phyloP scores from a whole-genome alignment of 2,113 vertebrate species.

The Corydoras maculifer region DNA sequence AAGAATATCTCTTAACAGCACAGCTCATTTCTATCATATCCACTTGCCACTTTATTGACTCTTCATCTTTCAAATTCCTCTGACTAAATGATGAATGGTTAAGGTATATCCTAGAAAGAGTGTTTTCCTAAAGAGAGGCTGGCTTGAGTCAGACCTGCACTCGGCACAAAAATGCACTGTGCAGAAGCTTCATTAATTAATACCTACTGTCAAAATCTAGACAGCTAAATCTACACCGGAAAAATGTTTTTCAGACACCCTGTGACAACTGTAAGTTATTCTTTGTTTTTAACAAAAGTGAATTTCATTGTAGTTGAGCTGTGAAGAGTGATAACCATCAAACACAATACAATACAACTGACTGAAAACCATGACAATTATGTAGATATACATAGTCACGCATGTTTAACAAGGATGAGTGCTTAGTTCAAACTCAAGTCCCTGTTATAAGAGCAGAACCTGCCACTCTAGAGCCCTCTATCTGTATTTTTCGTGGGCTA shows the following conservation, averaged over 20 bases:
- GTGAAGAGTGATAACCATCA: too few species aligned
- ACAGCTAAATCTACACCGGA: too few species aligned
- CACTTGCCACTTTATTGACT: neutral
- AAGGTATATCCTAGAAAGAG: neutral
- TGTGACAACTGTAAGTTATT: too few species aligned
- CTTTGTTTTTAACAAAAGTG: too few species aligned
- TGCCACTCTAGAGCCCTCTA: slow-evolving; percentile 15
- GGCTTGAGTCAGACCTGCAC: too few species aligned
- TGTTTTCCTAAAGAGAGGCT: too few species aligned
- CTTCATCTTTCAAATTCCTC: neutral
- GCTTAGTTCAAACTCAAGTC: neutral
- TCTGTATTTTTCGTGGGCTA: slow-evolving; percentile 23
- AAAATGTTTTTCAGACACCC: too few species aligned
- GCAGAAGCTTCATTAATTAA: too few species aligned
- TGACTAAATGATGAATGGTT: neutral
- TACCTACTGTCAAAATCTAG: too few species aligned
- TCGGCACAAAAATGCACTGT: too few species aligned
- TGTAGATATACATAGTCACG: neutral
- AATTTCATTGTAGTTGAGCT: too few species aligned
- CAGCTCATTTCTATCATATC: neutral
- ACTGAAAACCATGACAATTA: neutral
- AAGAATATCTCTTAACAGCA: neutral
- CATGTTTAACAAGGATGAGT: neutral
- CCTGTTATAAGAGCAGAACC: neutral
- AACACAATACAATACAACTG: too few species aligned